Evolutionary conservation across 2,888 invertebrate species (phyloP).

Genomic region (Sphaerophoria taeniata): DNA sequence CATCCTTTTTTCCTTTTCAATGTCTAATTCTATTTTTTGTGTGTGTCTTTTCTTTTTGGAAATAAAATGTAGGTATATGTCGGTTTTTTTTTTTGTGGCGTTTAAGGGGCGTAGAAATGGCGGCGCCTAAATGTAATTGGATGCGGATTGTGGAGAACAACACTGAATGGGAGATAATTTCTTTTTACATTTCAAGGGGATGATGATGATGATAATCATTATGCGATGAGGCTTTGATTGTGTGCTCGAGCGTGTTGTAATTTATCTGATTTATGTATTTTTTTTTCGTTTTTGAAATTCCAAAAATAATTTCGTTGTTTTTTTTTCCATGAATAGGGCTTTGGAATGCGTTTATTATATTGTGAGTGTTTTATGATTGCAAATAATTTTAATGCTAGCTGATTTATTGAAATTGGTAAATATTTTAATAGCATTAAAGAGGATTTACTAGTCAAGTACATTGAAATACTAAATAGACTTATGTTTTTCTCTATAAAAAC

Average conservation of each 20-base stretch:
- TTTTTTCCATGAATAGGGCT: too few species aligned
- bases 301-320: neutral
- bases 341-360: too few species aligned
- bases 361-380: too few species aligned
- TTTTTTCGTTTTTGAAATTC: neutral
- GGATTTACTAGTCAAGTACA: too few species aligned
- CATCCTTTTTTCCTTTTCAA: slow-evolving; percentile 16
- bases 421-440: too few species aligned
- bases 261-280: slow-evolving; percentile 38
- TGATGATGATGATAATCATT: slow-evolving; percentile 4
- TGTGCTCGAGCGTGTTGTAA: slow-evolving; percentile 23
- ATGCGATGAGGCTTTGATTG: slow-evolving; percentile 6
- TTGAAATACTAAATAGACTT: too few species aligned
- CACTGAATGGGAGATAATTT: slow-evolving; percentile 52
- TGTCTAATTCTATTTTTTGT: neutral
- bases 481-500: too few species aligned
- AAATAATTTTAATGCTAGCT: too few species aligned
- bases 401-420: too few species aligned
- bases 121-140: slow-evolving; percentile 53
- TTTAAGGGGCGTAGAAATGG: slow-evolving; percentile 5
- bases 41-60: neutral
- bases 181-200: slow-evolving; percentile 34
- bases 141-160: slow-evolving; percentile 22
- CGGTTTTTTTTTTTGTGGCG: slow-evolving; percentile 14
- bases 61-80: slow-evolving; percentile 12